A percentile compares a stretch with the other conserved stretches of the same genome.
Evolutionary conservation across 1,140 invertebrate species (phyloP).

Genomic region (Drosophila malerkotliana): DNA sequence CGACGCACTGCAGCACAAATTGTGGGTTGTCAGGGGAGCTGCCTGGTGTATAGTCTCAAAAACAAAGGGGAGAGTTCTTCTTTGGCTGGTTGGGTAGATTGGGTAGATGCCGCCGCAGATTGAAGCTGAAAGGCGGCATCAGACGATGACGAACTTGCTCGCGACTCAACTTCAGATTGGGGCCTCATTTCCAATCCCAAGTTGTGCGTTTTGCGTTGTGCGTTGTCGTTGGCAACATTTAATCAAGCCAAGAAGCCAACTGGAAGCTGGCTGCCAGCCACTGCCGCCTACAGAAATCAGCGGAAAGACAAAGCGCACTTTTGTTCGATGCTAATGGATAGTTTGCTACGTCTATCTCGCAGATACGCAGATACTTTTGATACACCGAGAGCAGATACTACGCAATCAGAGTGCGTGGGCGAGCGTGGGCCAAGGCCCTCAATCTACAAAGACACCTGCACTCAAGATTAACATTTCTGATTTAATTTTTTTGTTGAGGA

Average conservation of each 20-base stretch:
- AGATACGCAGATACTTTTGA: constrained; percentile 16
- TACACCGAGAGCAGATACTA: background rate
- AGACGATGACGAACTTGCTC: constrained; percentile 26
- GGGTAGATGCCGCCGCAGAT: constrained; percentile 25
- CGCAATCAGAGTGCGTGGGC: constrained; percentile 12
- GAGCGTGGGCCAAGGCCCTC: background rate
- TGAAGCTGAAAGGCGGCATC: constrained; percentile 63
- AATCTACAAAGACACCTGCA: background rate
- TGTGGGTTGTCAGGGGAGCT: constrained; percentile 36
- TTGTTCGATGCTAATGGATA: constrained; percentile 65
- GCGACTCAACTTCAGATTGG: constrained; percentile 5
- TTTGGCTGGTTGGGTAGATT: background rate
- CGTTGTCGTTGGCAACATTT: constrained; percentile 78
- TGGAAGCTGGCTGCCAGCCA: constrained; percentile 59
- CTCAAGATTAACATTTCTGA: background rate
- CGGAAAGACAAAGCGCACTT: constrained; percentile 60
- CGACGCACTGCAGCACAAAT: constrained; percentile 47
- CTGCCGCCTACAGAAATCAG: constrained; percentile 5
- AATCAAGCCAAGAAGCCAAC: constrained; percentile 77
- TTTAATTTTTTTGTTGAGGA: background rate
- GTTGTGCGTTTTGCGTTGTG: constrained; percentile 31
- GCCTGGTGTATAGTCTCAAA: too few relatives aligned
- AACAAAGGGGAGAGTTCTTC: background rate
- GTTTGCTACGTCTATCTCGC: constrained; percentile 37
- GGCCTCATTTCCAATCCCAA: too few relatives aligned